Evolutionary conservation across 2,113 vertebrate genomes (phyloP).

Genomic region (Leptobrachium ailaonicum): DNA sequence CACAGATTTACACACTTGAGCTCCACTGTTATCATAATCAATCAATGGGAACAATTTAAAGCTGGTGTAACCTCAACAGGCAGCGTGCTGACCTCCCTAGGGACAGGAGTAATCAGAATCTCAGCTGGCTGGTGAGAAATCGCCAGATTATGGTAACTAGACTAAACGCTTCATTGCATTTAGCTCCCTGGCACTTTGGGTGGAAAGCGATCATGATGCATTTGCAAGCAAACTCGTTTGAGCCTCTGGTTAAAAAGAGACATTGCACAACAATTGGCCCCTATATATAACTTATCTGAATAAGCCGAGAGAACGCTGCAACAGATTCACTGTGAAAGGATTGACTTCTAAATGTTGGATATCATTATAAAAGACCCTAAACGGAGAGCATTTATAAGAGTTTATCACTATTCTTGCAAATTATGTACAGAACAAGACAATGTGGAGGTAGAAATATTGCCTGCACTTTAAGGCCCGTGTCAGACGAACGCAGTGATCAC

Average conservation of each 20-base stretch:
- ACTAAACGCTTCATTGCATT: constrained; percentile 49
- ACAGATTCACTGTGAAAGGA: too few relatives aligned
- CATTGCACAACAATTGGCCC: too few relatives aligned
- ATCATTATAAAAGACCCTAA: too few relatives aligned
- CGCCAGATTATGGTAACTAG: constrained; percentile 57
- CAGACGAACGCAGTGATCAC: too few relatives aligned
- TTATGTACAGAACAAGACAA: too few relatives aligned
- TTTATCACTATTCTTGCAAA: too few relatives aligned
- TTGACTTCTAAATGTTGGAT: too few relatives aligned
- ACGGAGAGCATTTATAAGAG: too few relatives aligned
- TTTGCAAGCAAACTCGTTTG: neutral
- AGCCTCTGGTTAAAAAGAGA: neutral
- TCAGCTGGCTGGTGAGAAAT: constrained; percentile 56
- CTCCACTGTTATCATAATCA: constrained; percentile 47
- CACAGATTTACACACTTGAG: constrained; percentile 40
- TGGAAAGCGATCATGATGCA: neutral
- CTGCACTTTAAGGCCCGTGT: too few relatives aligned
- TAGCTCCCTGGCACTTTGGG: neutral
- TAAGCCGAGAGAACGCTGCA: too few relatives aligned
- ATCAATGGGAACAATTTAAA: constrained; percentile 61
- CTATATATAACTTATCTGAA: too few relatives aligned
- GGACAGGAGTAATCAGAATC: constrained; percentile 55
- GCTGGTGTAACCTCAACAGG: constrained; percentile 50
- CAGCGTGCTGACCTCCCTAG: constrained; percentile 51
- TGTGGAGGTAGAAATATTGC: too few relatives aligned